These are phyloP conservation scores for Macquaria ambigua DNA, from an alignment of 2,113 vertebrate genomes.

Conservation along the genomic window DNA sequence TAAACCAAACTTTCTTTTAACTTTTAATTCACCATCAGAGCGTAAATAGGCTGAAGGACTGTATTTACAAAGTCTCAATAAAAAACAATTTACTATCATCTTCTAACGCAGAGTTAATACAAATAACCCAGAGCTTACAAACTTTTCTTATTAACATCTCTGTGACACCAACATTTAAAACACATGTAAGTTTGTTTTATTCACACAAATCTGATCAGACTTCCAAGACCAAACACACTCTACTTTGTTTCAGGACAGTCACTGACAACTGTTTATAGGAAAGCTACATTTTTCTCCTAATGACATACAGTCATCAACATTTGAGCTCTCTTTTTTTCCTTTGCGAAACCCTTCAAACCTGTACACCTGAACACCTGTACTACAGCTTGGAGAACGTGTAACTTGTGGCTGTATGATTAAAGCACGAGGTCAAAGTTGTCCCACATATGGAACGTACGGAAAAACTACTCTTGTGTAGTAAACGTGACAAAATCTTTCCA, in stretches of 20 bases:
- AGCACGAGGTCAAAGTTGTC: not conserved
- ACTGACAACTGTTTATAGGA: constrained; percentile 38
- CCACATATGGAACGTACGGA: not conserved
- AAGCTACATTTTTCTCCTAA: constrained; percentile 37
- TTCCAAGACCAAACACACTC: constrained; percentile 15
- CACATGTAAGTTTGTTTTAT: constrained; percentile 21
- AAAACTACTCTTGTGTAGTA: not conserved
- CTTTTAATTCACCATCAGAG: not conserved
- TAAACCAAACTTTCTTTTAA: constrained; percentile 29
- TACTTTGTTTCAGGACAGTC: constrained; percentile 14
- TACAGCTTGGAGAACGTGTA: not conserved
- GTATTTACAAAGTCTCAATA: not conserved
- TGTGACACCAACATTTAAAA: constrained; percentile 31
- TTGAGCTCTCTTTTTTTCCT: not conserved
- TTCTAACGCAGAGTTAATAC: not conserved
- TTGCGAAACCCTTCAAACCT: not conserved
- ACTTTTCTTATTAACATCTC: constrained; percentile 5
- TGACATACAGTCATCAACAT: constrained; percentile 16
- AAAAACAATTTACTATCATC: not conserved
- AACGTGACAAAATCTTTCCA: constrained; percentile 23
- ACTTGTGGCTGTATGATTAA: not conserved
- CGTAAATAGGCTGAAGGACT: constrained; percentile 11
- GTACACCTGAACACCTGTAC: constrained; percentile 21
- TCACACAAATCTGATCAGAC: constrained; percentile 39
- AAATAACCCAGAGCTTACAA: constrained; percentile 15